These are phyloP conservation scores for Stenopsyche tienmushanensis DNA, from an alignment of 1,140 invertebrate genomes.

Conservation along the genomic window DNA sequence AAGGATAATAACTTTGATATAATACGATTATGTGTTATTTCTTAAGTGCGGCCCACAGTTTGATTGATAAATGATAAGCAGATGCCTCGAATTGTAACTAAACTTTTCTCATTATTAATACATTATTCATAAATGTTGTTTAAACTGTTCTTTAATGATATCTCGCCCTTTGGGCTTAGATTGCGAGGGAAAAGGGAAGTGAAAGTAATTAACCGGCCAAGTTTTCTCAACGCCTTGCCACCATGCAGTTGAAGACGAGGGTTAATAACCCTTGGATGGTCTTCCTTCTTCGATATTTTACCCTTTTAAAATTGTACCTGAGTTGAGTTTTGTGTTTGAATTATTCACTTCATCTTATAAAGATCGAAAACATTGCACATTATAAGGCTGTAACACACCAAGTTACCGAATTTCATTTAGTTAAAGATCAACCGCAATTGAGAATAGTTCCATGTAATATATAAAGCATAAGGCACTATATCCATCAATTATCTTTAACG, in stretches of 20 bases:
- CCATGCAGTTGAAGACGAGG: not conserved
- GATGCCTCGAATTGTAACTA: not conserved
- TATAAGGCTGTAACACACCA: too few relatives aligned
- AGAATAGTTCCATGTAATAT: too few relatives aligned
- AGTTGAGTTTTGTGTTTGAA: too few relatives aligned
- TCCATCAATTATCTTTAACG: too few relatives aligned
- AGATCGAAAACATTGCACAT: too few relatives aligned
- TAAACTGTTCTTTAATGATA: not conserved
- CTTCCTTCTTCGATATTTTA: not conserved
- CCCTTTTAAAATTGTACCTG: not conserved
- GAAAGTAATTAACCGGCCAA: too few relatives aligned
- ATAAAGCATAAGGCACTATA: too few relatives aligned
- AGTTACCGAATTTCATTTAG: too few relatives aligned
- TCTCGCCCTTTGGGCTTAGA: not conserved
- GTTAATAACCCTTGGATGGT: not conserved
- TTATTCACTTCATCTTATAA: too few relatives aligned
- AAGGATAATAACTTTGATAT: not conserved
- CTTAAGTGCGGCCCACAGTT: not conserved
- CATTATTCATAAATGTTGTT: not conserved
- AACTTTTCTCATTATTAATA: conserved; percentile 6
- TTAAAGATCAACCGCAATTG: too few relatives aligned
- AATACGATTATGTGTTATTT: not conserved
- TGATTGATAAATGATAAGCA: conserved; percentile 12
- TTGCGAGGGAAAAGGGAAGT: too few relatives aligned
- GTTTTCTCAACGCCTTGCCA: not conserved